These are phyloP conservation scores for Holothuria scabra DNA, from an alignment of 53 echinoderm and acorn worm species.

Conservation along the genomic window DNA sequence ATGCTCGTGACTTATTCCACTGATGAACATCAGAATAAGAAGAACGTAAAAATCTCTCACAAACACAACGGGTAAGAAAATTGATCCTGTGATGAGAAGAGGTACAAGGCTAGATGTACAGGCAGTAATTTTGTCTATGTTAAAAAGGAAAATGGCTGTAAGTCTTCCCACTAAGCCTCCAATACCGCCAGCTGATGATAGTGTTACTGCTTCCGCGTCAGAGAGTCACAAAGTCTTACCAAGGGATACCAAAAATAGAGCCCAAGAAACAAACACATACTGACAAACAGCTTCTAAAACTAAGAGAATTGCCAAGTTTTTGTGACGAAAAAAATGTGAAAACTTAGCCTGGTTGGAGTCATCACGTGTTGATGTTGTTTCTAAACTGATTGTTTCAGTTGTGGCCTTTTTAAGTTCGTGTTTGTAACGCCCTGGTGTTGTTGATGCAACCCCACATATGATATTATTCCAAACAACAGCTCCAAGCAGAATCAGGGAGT, in stretches of 20 bases:
- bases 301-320: background rate
- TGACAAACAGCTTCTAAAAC: background rate
- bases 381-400: too few relatives aligned
- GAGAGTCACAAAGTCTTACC: conserved; percentile 2
- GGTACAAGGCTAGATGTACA: conserved; percentile 2
- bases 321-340: background rate
- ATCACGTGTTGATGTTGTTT: too few relatives aligned
- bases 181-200: conserved; percentile 1
- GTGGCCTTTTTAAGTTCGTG: too few relatives aligned
- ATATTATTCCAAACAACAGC: conserved; percentile 8
- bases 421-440: background rate
- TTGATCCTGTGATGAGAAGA: background rate
- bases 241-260: conserved; percentile 10
- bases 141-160: background rate
- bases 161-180: conserved; percentile 20
- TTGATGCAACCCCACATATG: background rate
- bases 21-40: too few relatives aligned
- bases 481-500: conserved; percentile 17
- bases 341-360: background rate
- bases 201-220: background rate
- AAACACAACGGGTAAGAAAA: background rate
- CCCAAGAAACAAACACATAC: conserved; percentile 23
- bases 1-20: too few relatives aligned
- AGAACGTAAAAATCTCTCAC: too few relatives aligned
- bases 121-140: background rate